These are phyloP conservation scores for Napeogenes sylphis DNA, from an alignment of 2,888 invertebrate species.

Conservation along the genomic window DNA sequence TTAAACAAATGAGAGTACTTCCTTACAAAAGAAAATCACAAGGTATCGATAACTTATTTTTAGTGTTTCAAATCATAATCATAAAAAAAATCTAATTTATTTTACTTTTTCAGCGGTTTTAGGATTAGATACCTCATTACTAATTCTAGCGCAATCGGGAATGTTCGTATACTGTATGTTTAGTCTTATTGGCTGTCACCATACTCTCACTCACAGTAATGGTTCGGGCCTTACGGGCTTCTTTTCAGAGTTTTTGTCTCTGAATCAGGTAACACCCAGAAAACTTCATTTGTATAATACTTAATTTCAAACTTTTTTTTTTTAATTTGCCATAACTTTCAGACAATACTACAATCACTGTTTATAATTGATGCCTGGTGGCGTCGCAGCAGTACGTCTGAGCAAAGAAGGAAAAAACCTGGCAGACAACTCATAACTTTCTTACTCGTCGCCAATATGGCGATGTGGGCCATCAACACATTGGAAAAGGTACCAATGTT, in stretches of 20 bases:
- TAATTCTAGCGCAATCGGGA: slow-evolving; percentile 92
- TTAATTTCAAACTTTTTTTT: too few species aligned
- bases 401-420: slow-evolving; percentile 85
- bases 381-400: slow-evolving; percentile 83
- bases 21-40: slow-evolving; percentile 80
- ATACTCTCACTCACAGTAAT: slow-evolving; percentile 73
- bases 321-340: slow-evolving; percentile 30
- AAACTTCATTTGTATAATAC: background rate
- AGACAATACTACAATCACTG: slow-evolving; percentile 86
- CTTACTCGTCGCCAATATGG: slow-evolving; percentile 87
- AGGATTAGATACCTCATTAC: slow-evolving; percentile 85
- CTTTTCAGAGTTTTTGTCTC: slow-evolving; percentile 84
- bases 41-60: slow-evolving; percentile 49
- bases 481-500: slow-evolving; percentile 76
- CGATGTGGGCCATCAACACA: slow-evolving; percentile 92
- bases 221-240: slow-evolving; percentile 80
- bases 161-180: slow-evolving; percentile 93
- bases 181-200: slow-evolving; percentile 88
- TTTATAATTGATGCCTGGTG: slow-evolving; percentile 87
- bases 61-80: background rate
- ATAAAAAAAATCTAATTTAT: background rate
- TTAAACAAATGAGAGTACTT: slow-evolving; percentile 83
- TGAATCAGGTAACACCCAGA: slow-evolving; percentile 79
- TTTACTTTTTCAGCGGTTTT: slow-evolving; percentile 53
- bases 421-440: slow-evolving; percentile 92